Evolutionary conservation across 2,113 vertebrate species (phyloP).

Genomic region (Dolichotis patagonum): DNA sequence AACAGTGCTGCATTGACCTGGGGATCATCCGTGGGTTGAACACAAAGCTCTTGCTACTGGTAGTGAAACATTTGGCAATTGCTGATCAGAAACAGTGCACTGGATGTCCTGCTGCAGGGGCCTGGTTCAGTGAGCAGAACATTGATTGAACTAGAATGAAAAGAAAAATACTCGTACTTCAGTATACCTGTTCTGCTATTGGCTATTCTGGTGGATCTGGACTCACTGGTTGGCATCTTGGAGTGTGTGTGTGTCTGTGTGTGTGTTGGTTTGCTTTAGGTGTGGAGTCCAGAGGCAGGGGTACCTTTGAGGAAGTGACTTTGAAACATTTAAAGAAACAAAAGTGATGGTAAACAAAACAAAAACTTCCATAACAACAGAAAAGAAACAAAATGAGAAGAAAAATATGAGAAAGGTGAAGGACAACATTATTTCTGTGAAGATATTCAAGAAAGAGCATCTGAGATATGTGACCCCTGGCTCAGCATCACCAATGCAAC

Average conservation of each 20-base stretch:
- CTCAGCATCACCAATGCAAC: not conserved
- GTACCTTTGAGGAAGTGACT: not conserved
- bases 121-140: constrained; percentile 56
- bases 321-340: constrained; percentile 5
- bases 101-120: constrained; percentile 33
- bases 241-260: not conserved
- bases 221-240: not conserved
- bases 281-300: not conserved
- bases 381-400: not conserved
- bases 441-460: not conserved
- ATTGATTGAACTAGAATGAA: constrained; percentile 26
- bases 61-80: constrained; percentile 63
- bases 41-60: constrained; percentile 69
- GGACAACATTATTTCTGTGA: not conserved
- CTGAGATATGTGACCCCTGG: not conserved
- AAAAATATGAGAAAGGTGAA: not conserved
- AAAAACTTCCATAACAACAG: too few species aligned
- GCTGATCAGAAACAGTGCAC: constrained; percentile 54
- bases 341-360: not conserved
- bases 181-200: constrained; percentile 24
- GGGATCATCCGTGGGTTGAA: constrained; percentile 57
- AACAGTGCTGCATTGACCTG: constrained; percentile 50
- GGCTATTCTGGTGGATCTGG: constrained; percentile 23
- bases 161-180: constrained; percentile 41
- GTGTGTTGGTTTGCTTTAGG: not conserved